phyloP scores from a whole-genome alignment of 2,113 vertebrate species.

The Lampris incognitus region DNA sequence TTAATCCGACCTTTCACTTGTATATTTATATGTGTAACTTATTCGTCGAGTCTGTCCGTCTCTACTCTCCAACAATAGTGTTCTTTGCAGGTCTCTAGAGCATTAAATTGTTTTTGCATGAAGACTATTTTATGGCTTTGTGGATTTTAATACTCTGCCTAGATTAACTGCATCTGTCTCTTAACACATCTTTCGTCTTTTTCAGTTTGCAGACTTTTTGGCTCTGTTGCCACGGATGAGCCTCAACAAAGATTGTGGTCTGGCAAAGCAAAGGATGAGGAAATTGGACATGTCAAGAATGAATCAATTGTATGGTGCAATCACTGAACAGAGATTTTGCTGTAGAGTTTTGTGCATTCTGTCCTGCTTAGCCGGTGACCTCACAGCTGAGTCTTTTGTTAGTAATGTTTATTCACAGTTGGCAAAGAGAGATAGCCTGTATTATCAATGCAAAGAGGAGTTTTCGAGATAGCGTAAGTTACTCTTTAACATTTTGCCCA shows the following conservation, averaged over 20 bases:
- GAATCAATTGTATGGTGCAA: not conserved
- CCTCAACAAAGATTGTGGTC: not conserved
- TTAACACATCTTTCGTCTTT: too few species aligned
- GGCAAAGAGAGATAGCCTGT: too few species aligned
- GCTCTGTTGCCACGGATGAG: not conserved
- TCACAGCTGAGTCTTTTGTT: too few species aligned
- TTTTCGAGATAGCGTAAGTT: too few species aligned
- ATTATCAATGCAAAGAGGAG: too few species aligned
- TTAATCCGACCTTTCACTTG: constrained; percentile 46
- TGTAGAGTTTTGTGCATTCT: too few species aligned
- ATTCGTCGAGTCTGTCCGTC: constrained; percentile 39
- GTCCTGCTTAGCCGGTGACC: too few species aligned
- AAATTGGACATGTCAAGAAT: not conserved
- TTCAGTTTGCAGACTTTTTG: too few species aligned
- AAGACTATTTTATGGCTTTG: constrained; percentile 6
- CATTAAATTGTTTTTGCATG: constrained; percentile 72
- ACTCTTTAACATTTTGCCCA: too few species aligned
- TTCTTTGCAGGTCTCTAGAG: constrained; percentile 53
- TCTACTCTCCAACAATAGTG: constrained; percentile 36
- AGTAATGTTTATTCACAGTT: too few species aligned
- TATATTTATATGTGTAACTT: constrained; percentile 59
- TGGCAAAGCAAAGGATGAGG: not conserved
- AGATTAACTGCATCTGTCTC: not conserved
- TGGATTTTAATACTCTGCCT: not conserved
- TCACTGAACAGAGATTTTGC: too few species aligned